Evolutionary conservation across 2,113 vertebrate species (phyloP).

Genomic region (Xenotilapia leptura): DNA sequence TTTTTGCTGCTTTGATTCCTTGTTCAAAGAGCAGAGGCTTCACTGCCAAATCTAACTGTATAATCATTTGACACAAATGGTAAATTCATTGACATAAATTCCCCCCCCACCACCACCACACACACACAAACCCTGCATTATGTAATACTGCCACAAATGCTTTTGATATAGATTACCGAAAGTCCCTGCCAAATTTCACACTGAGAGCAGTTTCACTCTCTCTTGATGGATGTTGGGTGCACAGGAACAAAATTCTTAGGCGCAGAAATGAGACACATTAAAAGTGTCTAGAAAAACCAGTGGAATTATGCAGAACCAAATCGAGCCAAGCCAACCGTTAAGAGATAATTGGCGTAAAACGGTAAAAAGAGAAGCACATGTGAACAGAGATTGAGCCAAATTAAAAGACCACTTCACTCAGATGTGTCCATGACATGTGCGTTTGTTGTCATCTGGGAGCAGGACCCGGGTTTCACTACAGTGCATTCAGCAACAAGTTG

Average conservation of each 20-base stretch:
- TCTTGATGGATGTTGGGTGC: not conserved
- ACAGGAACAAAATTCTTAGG: not conserved
- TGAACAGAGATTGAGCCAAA: not conserved
- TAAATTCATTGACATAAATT: not conserved
- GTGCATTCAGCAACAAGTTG: not conserved
- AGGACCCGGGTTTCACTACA: not conserved
- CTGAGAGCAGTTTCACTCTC: not conserved
- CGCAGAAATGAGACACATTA: not conserved
- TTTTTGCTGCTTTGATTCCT: not conserved
- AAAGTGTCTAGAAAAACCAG: not conserved
- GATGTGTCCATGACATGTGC: not conserved
- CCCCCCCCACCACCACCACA: accelerated
- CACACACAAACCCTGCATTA: not conserved
- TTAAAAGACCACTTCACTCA: not conserved
- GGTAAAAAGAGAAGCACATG: not conserved
- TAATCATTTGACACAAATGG: not conserved
- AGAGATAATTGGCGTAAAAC: not conserved
- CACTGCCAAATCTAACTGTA: not conserved
- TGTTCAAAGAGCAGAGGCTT: not conserved
- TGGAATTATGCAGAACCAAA: not conserved
- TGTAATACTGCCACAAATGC: not conserved
- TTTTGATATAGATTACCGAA: accelerated
- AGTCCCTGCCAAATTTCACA: not conserved
- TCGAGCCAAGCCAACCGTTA: not conserved
- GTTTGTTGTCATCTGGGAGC: not conserved